Percentiles rank a stretch among this genome's conserved stretches.
Conservation (phyloP, 2,113 vertebrate genomes). For the Phalacrocorax aristotelis region DNA sequence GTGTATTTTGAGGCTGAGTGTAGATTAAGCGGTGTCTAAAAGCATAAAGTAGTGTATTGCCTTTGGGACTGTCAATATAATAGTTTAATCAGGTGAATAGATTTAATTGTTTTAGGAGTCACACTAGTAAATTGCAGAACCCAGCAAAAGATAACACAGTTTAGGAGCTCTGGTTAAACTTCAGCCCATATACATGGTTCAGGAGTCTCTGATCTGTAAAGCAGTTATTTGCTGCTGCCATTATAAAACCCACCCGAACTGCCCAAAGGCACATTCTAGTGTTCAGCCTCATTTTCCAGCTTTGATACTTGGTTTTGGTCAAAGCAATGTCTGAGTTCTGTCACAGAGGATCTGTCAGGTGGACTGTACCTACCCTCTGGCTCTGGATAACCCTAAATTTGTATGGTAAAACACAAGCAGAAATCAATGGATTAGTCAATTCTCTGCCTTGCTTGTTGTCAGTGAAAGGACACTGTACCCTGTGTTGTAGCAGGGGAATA, state of each 20-base stretch:
- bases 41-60: neutral
- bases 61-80: neutral
- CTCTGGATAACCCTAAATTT: neutral
- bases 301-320: neutral
- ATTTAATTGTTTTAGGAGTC: neutral
- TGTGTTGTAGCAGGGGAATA: neutral
- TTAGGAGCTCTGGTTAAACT: neutral
- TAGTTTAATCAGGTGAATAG: neutral
- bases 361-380: neutral
- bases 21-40: neutral
- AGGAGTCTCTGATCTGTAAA: neutral
- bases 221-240: neutral
- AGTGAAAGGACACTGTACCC: neutral
- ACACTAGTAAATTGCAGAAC: neutral
- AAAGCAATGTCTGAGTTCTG: conserved; percentile 33
- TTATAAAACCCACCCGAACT: neutral
- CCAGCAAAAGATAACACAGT: neutral
- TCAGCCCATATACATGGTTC: neutral
- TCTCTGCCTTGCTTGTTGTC: neutral
- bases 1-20: neutral
- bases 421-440: conserved; percentile 29
- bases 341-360: conserved; percentile 27
- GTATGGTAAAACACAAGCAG: neutral
- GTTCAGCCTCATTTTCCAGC: neutral
- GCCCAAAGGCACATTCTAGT: neutral